Conservation (phyloP, 2,888 invertebrate species). For the Colostygia pectinataria region DNA sequence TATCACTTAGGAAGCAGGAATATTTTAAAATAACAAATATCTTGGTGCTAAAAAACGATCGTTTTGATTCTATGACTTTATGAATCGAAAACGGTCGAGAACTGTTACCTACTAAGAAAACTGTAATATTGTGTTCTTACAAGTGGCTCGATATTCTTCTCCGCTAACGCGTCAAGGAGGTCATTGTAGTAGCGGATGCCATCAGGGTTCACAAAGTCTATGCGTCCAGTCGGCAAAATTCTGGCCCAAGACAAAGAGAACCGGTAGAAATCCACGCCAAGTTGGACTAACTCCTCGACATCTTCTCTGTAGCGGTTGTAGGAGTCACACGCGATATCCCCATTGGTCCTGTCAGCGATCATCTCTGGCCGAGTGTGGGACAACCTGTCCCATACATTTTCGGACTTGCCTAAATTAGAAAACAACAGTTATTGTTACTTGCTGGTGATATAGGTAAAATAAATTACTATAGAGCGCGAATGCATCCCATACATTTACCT, state of each 20-base stretch:
- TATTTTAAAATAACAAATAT: too few relatives aligned
- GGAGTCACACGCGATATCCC: conserved; percentile 87
- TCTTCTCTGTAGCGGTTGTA: conserved; percentile 86
- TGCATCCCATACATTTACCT: too few relatives aligned
- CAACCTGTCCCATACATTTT: conserved; percentile 85
- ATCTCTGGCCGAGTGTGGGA: conserved; percentile 81
- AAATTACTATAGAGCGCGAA: too few relatives aligned
- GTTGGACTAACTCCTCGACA: conserved; percentile 71
- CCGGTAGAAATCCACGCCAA: conserved; percentile 82
- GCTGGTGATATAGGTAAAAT: too few relatives aligned
- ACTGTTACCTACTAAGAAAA: too few relatives aligned
- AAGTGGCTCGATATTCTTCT: conserved; percentile 85
- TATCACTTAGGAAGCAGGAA: too few relatives aligned
- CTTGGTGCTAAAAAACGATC: too few relatives aligned
- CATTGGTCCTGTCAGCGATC: conserved; percentile 84
- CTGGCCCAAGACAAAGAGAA: conserved; percentile 86
- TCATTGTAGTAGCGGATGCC: conserved; percentile 87
- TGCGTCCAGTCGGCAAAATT: conserved; percentile 83
- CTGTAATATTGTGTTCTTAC: too few relatives aligned
- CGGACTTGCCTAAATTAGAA: conserved; percentile 76
- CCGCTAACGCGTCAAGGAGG: conserved; percentile 84
- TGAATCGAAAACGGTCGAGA: too few relatives aligned
- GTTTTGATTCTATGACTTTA: too few relatives aligned
- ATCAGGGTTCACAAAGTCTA: conserved; percentile 79
- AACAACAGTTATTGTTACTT: not conserved